Evolutionary conservation across 2,888 invertebrate genomes (phyloP).

Genomic region (Drosophila dives): DNA sequence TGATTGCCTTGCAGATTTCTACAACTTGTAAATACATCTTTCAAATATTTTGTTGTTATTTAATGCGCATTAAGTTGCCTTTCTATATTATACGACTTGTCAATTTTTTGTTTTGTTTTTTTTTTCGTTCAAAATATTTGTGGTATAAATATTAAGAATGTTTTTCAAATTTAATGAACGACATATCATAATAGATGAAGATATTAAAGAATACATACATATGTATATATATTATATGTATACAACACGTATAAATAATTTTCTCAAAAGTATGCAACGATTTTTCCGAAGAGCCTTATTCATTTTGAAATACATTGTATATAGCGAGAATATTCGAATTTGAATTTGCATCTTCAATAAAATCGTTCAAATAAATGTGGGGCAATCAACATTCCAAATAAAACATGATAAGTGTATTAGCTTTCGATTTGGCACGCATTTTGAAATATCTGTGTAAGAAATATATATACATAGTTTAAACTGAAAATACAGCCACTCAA

Average conservation of each 20-base stretch:
- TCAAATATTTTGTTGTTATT: constrained; percentile 50
- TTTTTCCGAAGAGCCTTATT: constrained; percentile 1
- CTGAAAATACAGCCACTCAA: constrained; percentile 62
- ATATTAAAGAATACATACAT: constrained; percentile 16
- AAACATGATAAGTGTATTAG: constrained; percentile 13
- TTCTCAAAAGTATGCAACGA: constrained; percentile 63
- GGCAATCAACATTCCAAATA: constrained; percentile 17
- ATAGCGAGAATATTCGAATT: constrained; percentile 4
- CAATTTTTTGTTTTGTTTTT: constrained; percentile 4
- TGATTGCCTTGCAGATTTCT: constrained; percentile 85
- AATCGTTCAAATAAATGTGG: constrained; percentile 9
- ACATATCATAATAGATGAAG: constrained; percentile 10
- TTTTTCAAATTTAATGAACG: constrained; percentile 5
- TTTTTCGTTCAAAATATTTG: constrained; percentile 14
- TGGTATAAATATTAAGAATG: constrained; percentile 5
- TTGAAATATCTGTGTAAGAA: constrained; percentile 36
- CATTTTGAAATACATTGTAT: constrained; percentile 2
- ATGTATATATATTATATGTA: constrained; percentile 10
- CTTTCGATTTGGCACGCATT: constrained; percentile 57
- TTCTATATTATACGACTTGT: constrained; percentile 49
- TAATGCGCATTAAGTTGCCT: constrained; percentile 33
- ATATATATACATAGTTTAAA: constrained; percentile 35
- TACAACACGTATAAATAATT: constrained; percentile 13
- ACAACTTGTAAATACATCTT: constrained; percentile 78
- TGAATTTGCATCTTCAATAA: not conserved